phyloP scores from a whole-genome alignment of 1,140 invertebrate genomes.

The Micrasema minimum region DNA sequence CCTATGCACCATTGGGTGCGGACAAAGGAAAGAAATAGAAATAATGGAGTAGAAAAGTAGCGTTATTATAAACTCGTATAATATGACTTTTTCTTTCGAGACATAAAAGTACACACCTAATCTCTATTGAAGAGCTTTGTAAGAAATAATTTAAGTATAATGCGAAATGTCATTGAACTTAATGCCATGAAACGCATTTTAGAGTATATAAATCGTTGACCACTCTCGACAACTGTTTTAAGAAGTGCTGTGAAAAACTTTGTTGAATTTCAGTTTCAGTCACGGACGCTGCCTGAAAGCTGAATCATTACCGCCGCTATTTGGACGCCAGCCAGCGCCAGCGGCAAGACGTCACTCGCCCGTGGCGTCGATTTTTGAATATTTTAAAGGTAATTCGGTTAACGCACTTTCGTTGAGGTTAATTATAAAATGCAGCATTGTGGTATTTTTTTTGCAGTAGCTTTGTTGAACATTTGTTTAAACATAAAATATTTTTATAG shows the following conservation, averaged over 20 bases:
- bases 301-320: constrained; percentile 17
- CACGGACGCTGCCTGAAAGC: constrained; percentile 6
- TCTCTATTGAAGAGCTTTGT: no score
- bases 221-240: background rate
- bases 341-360: background rate
- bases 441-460: no score
- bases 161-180: constrained; percentile 17
- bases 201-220: background rate
- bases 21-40: no score
- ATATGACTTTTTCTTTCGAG: no score
- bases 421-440: constrained; percentile 7
- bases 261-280: constrained; percentile 29
- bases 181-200: constrained; percentile 19
- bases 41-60: no score
- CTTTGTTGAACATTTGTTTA: no score
- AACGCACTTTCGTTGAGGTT: constrained; percentile 13
- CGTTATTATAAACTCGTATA: no score
- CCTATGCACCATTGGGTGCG: no score
- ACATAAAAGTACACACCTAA: no score
- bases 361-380: constrained; percentile 22
- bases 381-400: constrained; percentile 24
- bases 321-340: constrained; percentile 22
- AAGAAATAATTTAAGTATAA: no score
- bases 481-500: no score
- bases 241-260: background rate